Conservation (phyloP, 2,113 vertebrate genomes). For the Stigmatopora argus region DNA sequence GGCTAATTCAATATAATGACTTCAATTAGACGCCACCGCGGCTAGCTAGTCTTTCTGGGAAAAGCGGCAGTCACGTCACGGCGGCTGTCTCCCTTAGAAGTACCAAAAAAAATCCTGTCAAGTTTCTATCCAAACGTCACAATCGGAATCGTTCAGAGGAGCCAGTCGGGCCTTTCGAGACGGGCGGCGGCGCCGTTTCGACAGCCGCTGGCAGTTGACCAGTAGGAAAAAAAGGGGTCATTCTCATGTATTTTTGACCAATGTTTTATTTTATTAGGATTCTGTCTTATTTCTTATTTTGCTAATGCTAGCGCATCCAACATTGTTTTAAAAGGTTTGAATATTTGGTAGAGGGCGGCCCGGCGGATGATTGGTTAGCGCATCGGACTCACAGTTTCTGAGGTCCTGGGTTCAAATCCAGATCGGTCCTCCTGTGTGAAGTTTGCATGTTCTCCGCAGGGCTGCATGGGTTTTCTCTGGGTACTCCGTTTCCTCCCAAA, state of each 20-base stretch:
- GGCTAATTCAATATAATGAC: slow-evolving; percentile 29
- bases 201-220: neutral
- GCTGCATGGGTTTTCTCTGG: no score
- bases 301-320: no score
- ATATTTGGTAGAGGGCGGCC: no score
- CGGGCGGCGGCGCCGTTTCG: neutral
- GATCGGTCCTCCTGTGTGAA: no score
- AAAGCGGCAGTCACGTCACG: slow-evolving; percentile 23
- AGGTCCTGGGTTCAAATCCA: no score
- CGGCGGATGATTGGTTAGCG: no score
- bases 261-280: no score
- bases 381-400: no score
- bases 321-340: no score
- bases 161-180: neutral
- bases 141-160: neutral
- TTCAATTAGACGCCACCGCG: slow-evolving; percentile 24
- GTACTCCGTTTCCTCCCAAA: no score
- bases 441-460: no score
- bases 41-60: slow-evolving; percentile 34
- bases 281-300: no score
- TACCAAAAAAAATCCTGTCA: slow-evolving; percentile 2
- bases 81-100: neutral
- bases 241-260: neutral
- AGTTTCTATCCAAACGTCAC: slow-evolving; percentile 1
- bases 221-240: neutral